phyloP scores from a whole-genome alignment of 2,888 invertebrate species.

The Andrena chrysosceles region DNA sequence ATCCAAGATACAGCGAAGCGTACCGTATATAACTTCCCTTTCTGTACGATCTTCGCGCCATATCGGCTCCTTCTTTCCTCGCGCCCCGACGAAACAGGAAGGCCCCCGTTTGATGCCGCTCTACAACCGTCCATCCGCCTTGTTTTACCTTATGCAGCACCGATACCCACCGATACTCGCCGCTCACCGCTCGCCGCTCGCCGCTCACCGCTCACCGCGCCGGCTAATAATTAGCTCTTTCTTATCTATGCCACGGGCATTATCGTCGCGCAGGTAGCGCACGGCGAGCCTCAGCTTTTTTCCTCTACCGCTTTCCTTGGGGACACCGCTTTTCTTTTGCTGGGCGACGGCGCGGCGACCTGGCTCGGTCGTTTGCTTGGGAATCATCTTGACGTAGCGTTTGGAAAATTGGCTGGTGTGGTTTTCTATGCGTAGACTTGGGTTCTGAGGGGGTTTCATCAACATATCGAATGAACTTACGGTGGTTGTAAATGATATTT shows the following conservation, averaged over 20 bases:
- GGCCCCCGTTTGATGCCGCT: conserved; percentile 57
- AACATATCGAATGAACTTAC: not conserved
- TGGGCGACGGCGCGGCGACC: not conserved
- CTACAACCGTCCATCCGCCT: conserved; percentile 64
- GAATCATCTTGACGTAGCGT: not conserved
- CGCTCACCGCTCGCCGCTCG: too few species aligned
- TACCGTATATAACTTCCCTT: conserved; percentile 73
- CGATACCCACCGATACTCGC: conserved; percentile 39
- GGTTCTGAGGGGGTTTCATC: not conserved
- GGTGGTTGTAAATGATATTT: too few species aligned
- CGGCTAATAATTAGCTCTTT: conserved; percentile 63
- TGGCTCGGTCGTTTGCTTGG: not conserved
- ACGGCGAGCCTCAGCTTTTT: not conserved
- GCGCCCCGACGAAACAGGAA: conserved; percentile 68
- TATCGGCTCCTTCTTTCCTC: conserved; percentile 73
- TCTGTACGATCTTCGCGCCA: conserved; percentile 72
- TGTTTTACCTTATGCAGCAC: conserved; percentile 70
- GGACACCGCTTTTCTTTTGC: not conserved
- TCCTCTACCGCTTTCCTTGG: not conserved
- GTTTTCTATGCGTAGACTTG: not conserved
- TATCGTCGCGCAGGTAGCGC: conserved; percentile 26
- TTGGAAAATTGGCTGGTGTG: not conserved
- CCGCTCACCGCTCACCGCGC: conserved; percentile 25
- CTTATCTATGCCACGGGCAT: conserved; percentile 46
- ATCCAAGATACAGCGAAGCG: conserved; percentile 70